Evolutionary conservation across 2,113 vertebrate species (phyloP).

Genomic region (Anser brachyrhynchus): DNA sequence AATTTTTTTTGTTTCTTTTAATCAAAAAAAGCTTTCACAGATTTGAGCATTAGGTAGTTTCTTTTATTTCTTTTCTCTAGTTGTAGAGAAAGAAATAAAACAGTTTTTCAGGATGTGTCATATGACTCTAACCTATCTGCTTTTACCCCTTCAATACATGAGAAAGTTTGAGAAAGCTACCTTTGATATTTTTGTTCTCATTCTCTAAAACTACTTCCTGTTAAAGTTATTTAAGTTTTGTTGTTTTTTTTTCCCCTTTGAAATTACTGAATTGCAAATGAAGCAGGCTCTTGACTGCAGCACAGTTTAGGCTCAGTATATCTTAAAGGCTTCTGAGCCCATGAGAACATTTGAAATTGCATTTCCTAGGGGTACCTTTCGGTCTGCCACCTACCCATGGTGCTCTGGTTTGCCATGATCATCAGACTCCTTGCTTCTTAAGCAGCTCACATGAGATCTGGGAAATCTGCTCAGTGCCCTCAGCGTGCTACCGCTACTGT

Average conservation of each 20-base stretch:
- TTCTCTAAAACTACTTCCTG: conserved; percentile 33
- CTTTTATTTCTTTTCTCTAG: conserved; percentile 50
- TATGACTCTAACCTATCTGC: conserved; percentile 39
- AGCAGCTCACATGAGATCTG: background rate
- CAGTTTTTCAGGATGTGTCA: conserved; percentile 35
- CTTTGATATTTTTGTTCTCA: conserved; percentile 59
- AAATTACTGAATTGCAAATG: conserved; percentile 43
- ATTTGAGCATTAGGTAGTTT: conserved; percentile 43
- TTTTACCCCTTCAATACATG: conserved; percentile 36
- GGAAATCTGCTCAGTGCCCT: background rate
- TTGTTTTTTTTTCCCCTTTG: background rate
- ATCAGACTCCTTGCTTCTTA: conserved; percentile 16
- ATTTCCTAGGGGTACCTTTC: conserved; percentile 13
- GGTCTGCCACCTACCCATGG: background rate
- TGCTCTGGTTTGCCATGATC: conserved; percentile 12
- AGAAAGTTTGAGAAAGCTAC: conserved; percentile 48
- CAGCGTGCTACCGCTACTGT: no score
- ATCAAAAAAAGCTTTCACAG: conserved; percentile 49
- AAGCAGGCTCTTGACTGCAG: conserved; percentile 52
- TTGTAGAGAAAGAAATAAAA: conserved; percentile 57
- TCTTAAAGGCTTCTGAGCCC: conserved; percentile 57
- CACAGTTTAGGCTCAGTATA: background rate
- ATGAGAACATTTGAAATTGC: conserved; percentile 45
- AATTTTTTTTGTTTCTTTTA: conserved; percentile 59
- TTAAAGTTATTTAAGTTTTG: conserved; percentile 6